Conservation (phyloP, 2,888 invertebrate species). For the Platypus cylindrus region DNA sequence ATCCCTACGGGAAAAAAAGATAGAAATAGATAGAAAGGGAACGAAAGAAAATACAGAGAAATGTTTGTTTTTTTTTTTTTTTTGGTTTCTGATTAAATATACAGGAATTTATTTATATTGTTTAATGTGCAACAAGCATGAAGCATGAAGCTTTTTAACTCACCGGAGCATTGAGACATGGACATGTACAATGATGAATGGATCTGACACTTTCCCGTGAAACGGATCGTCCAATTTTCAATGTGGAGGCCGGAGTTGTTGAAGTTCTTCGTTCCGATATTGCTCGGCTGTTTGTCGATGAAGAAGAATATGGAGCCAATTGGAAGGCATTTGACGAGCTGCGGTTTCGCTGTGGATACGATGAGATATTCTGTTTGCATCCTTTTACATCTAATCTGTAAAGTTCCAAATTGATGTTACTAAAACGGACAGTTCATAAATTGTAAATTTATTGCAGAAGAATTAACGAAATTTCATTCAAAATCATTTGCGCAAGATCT, state of each 20-base stretch:
- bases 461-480: too few relatives aligned
- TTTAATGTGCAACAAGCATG: too few relatives aligned
- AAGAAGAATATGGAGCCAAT: slow-evolving; percentile 48
- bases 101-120: too few relatives aligned
- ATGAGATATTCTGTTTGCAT: slow-evolving; percentile 35
- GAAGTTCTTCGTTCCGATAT: slow-evolving; percentile 60
- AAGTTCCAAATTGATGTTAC: slow-evolving; percentile 1
- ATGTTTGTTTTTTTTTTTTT: too few relatives aligned
- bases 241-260: slow-evolving; percentile 61
- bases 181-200: slow-evolving; percentile 52
- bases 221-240: slow-evolving; percentile 71
- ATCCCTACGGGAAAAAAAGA: too few relatives aligned
- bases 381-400: slow-evolving; percentile 35
- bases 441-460: too few relatives aligned
- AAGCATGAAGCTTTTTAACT: too few relatives aligned
- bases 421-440: too few relatives aligned
- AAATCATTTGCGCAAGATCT: too few relatives aligned
- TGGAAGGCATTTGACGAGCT: slow-evolving; percentile 54
- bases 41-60: too few relatives aligned
- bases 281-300: slow-evolving; percentile 37
- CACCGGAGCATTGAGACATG: slow-evolving; percentile 39
- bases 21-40: too few relatives aligned
- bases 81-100: too few relatives aligned
- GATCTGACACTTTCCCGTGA: slow-evolving; percentile 73
- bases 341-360: slow-evolving; percentile 40